Percentiles rank a stretch among this genome's conserved stretches.
Evolutionary conservation across 2,113 vertebrate genomes (phyloP).

Genomic region (Athene noctua): DNA sequence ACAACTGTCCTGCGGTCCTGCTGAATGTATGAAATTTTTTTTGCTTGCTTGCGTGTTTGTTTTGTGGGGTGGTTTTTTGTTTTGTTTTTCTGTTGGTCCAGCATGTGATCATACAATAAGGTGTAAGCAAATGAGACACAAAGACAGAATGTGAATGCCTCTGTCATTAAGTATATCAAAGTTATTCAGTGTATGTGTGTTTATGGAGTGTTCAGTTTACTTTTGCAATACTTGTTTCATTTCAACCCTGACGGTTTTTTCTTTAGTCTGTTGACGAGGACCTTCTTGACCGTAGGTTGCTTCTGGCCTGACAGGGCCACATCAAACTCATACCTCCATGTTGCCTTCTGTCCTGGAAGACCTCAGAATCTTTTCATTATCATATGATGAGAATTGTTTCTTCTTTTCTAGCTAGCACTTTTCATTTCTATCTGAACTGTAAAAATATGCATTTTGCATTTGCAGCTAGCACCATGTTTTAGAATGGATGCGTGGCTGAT

Average conservation of each 20-base stretch:
- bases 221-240: background rate
- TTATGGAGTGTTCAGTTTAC: background rate
- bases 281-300: background rate
- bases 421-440: background rate
- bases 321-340: background rate
- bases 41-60: background rate
- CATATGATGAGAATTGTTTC: background rate
- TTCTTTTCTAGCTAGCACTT: background rate
- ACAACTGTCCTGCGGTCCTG: background rate
- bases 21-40: no score
- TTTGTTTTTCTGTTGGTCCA: background rate
- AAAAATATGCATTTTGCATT: fast-evolving
- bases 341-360: background rate
- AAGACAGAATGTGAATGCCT: background rate
- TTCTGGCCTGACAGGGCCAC: background rate
- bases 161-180: fast-evolving
- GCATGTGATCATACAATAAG: fast-evolving
- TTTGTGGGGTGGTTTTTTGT: no score
- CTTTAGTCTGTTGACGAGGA: background rate
- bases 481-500: background rate
- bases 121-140: background rate
- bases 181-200: background rate
- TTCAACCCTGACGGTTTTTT: background rate
- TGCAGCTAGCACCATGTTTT: fast-evolving
- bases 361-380: background rate